Evolutionary conservation across 2,888 invertebrate genomes (phyloP), one percentile per base, ranked within the genome.

Genomic region (Drosophila maculinotata): DNA sequence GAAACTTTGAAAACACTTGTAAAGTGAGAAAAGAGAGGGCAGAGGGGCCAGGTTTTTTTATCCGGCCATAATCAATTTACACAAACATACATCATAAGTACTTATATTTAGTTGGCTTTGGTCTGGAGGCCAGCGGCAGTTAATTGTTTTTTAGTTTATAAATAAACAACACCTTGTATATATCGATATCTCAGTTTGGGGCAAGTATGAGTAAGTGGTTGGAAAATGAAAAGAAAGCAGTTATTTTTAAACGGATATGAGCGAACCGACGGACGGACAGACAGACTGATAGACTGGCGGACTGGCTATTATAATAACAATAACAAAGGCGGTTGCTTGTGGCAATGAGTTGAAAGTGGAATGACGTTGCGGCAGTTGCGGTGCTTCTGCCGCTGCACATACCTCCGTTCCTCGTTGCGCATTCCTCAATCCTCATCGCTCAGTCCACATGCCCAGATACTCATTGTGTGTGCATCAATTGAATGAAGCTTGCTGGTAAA

Each of bases 401-500:
- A 57, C 45, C 39, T 7, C 42, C 1, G 8, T 54, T 25, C 15
- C 35, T 10, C n/a, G n/a, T n/a, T n/a, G n/a, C n/a, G 35, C 49
- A 44, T 49, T 15, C 25, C 36, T 25, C 44, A 44, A 33, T 17
- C 17, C 23, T n/a, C n/a, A n/a, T 33, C 3, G 51, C 35, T 26
- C 39, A 35, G 36, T 53, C 48, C 56, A 45, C 38, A 54, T 31
- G 17, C 58, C 28, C 25, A 30, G 39, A 52, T 47, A 33, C 53
- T 38, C 49, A 52, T 57, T 78, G 52, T 59, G 23, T 51, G 41
- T 67, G 59, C 76, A 70, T 81, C 79, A 81, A 75, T 76, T 74
- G 76, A 75, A 75, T 67, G 57, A 69, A 73, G 67, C 76, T 84
- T 76, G 73, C 56, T 68, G 54, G 67, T 52, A 67, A 76, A 81